A percentile compares a stretch with the other conserved stretches of the same genome.
Conservation (phyloP, 1,140 invertebrate genomes). For the Brachionus koreanus region DNA sequence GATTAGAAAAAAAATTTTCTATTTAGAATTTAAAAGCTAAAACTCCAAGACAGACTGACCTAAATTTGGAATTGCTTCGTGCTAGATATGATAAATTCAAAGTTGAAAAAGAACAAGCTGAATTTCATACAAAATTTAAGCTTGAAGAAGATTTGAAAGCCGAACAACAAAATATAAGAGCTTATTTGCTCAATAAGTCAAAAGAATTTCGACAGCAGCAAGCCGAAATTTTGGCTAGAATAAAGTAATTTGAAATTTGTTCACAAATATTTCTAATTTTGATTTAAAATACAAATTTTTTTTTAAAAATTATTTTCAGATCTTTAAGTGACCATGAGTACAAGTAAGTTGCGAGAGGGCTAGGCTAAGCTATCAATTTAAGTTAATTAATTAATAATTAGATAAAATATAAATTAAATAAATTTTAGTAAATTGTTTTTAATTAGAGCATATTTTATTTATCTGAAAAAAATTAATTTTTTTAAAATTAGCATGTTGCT, state of each 20-base stretch:
- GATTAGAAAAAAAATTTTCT: no score
- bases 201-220: constrained; percentile 51
- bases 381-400: not conserved
- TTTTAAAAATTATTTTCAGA: not conserved
- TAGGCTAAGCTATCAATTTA: not conserved
- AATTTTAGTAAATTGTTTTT: no score
- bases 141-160: constrained; percentile 52
- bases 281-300: not conserved
- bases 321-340: not conserved
- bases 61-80: constrained; percentile 53
- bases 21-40: constrained; percentile 55
- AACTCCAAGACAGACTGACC: constrained; percentile 56
- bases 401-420: no score
- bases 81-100: constrained; percentile 54
- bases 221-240: constrained; percentile 57
- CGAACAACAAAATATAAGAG: constrained; percentile 51
- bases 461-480: not conserved
- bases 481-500: not conserved
- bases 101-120: constrained; percentile 54
- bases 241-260: constrained; percentile 51
- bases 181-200: constrained; percentile 51
- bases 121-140: constrained; percentile 53
- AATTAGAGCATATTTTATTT: not conserved
- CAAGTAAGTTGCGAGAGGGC: not conserved
- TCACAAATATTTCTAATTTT: not conserved